These are phyloP conservation scores for Petaurus breviceps DNA, from an alignment of 2,113 vertebrate genomes.

Conservation along the genomic window DNA sequence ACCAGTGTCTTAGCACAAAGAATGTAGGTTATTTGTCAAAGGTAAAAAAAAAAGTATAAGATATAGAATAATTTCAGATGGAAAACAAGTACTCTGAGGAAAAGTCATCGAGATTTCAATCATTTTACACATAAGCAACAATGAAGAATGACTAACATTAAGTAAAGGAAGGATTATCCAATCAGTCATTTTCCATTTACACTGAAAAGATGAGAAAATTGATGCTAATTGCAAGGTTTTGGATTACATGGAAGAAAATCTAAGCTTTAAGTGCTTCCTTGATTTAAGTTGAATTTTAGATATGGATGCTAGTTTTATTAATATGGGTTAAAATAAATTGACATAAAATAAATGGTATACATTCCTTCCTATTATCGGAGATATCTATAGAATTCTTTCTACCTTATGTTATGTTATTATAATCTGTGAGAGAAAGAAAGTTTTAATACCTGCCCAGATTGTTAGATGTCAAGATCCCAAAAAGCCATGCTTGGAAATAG, in stretches of 20 bases:
- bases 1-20: neutral
- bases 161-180: neutral
- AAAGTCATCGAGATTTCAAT: neutral
- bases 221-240: neutral
- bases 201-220: neutral
- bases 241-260: neutral
- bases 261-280: neutral
- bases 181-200: neutral
- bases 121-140: neutral
- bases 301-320: neutral
- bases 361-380: neutral
- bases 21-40: neutral
- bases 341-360: neutral
- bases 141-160: neutral
- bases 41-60: neutral
- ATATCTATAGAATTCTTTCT: neutral
- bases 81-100: neutral
- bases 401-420: neutral
- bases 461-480: neutral
- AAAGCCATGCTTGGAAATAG: neutral
- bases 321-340: neutral
- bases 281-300: neutral
- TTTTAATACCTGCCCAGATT: neutral
- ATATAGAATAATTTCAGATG: neutral
- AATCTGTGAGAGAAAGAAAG: neutral